These are phyloP conservation scores for Crioceris asparagi DNA, from an alignment of 2,888 invertebrate genomes.

Conservation along the genomic window DNA sequence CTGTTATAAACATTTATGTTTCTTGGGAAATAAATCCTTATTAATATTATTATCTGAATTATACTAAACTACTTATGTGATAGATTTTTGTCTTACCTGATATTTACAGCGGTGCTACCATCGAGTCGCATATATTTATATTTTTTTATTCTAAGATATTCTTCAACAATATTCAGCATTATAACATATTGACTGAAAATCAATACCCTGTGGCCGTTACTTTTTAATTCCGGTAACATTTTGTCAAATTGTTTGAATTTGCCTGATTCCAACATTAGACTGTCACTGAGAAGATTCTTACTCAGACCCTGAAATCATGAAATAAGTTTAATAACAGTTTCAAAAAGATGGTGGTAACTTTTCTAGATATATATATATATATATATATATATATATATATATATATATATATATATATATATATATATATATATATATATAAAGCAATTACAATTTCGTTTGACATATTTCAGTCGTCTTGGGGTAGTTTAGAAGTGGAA, in stretches of 20 bases:
- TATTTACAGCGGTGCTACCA: constrained; percentile 78
- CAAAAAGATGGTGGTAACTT: not conserved
- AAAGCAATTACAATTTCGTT: too few relatives aligned
- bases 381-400: too few relatives aligned
- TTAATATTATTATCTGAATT: too few relatives aligned
- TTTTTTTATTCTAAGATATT: constrained; percentile 64
- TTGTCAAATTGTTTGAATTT: constrained; percentile 75
- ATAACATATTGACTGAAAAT: constrained; percentile 96
- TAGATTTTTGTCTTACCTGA: constrained; percentile 42
- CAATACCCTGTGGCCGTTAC: constrained; percentile 69
- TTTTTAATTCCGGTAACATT: constrained; percentile 62
- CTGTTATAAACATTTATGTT: too few relatives aligned
- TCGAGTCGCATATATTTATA: constrained; percentile 76
- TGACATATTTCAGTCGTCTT: too few relatives aligned
- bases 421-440: too few relatives aligned
- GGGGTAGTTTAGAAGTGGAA: too few relatives aligned
- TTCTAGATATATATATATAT: too few relatives aligned
- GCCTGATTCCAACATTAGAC: constrained; percentile 70
- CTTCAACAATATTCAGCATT: constrained; percentile 86
- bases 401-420: too few relatives aligned
- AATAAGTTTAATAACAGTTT: constrained; percentile 2
- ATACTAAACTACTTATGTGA: too few relatives aligned
- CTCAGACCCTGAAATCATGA: constrained; percentile 46
- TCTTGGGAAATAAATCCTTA: too few relatives aligned
- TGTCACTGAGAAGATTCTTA: constrained; percentile 52